These are phyloP conservation scores for Cotesia typhae DNA, from an alignment of 1,140 invertebrate genomes.

Conservation along the genomic window DNA sequence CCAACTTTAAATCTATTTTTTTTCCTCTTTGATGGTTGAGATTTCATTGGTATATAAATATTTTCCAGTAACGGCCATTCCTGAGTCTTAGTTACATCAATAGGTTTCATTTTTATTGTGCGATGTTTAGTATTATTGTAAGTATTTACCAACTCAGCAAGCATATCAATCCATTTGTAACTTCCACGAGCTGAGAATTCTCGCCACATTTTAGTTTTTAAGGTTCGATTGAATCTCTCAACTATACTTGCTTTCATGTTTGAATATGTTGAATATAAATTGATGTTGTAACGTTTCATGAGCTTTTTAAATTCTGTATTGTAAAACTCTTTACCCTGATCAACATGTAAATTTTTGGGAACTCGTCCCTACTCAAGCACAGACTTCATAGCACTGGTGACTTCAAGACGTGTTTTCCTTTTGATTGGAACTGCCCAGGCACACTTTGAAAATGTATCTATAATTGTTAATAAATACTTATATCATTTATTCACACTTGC, in stretches of 20 bases:
- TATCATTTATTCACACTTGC: constrained; percentile 23
- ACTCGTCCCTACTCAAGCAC: constrained; percentile 4
- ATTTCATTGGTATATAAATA: no score
- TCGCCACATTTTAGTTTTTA: constrained; percentile 15
- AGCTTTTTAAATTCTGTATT: constrained; percentile 9
- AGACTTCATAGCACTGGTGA: constrained; percentile 14
- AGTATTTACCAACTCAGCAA: not conserved
- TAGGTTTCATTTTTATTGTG: constrained; percentile 8
- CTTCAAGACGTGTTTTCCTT: not conserved
- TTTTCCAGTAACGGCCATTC: no score
- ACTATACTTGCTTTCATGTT: constrained; percentile 3
- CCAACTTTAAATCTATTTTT: no score
- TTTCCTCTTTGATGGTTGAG: no score
- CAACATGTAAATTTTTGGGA: constrained; percentile 32
- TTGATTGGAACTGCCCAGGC: constrained; percentile 36
- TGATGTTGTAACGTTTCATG: not conserved
- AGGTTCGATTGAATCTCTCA: not conserved
- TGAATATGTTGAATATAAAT: constrained; percentile 3
- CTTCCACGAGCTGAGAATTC: not conserved
- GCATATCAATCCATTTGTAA: constrained; percentile 12
- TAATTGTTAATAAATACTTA: constrained; percentile 34
- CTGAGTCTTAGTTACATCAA: no score
- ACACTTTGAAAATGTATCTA: constrained; percentile 36
- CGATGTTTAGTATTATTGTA: constrained; percentile 10
- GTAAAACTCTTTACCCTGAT: constrained; percentile 31